These are phyloP conservation scores for Coelogynopora nodosa DNA, from an alignment of 2,888 invertebrate species.

Conservation along the genomic window DNA sequence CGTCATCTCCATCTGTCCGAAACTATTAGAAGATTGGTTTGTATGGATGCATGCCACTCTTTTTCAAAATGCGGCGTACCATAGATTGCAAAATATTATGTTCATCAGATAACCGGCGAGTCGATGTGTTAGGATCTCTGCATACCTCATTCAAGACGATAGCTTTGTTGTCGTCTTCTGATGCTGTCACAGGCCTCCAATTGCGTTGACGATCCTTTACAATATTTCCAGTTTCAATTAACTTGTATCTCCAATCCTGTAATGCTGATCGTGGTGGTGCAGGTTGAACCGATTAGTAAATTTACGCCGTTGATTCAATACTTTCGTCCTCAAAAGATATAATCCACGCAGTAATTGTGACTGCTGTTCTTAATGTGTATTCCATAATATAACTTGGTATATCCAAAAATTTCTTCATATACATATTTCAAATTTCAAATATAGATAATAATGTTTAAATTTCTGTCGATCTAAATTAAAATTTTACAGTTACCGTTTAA, in stretches of 20 bases:
- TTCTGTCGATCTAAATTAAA: no score
- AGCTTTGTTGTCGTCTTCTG: background rate
- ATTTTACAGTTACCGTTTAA: no score
- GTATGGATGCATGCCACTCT: conserved; percentile 10
- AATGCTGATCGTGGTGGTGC: background rate
- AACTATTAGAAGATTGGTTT: background rate
- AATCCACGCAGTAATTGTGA: background rate
- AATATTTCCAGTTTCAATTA: background rate
- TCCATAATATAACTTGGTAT: background rate
- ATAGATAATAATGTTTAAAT: no score
- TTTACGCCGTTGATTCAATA: conserved; percentile 23
- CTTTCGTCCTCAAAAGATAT: conserved; percentile 19
- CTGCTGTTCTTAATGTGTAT: background rate
- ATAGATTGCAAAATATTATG: background rate
- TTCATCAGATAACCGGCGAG: background rate
- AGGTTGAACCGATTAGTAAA: background rate
- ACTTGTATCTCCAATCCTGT: background rate
- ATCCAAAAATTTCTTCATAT: background rate
- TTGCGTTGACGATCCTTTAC: background rate
- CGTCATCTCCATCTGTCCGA: background rate
- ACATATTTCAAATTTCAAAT: background rate
- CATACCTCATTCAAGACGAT: background rate
- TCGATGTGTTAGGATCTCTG: background rate
- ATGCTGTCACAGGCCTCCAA: background rate
- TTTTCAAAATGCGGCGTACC: background rate